Conservation (phyloP, 2,797 vertebrate genomes). For the Ficedula albicollis region DNA sequence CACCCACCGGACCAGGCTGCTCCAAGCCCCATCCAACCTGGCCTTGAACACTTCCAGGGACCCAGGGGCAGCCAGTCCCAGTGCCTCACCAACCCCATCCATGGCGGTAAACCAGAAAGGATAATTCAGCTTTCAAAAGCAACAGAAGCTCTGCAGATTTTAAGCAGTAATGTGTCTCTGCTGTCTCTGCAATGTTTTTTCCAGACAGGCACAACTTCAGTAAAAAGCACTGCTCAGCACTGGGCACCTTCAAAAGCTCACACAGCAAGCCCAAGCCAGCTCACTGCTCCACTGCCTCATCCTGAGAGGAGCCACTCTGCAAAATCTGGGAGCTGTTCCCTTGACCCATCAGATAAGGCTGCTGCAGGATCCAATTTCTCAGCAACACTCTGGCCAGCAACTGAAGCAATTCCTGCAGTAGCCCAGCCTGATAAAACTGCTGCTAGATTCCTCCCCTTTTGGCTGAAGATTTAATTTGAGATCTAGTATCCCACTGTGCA, state of each 20-base stretch:
- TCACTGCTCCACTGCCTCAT: not conserved
- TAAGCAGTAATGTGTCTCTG: not conserved
- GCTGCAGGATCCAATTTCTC: slow-evolving; percentile 26
- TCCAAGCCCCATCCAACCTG: not conserved
- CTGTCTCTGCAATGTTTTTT: not conserved
- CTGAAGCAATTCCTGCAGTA: slow-evolving; percentile 56
- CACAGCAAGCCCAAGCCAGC: not conserved
- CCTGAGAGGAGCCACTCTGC: not conserved
- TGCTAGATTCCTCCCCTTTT: slow-evolving; percentile 62
- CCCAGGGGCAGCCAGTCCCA: not conserved
- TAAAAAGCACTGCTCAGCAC: rapidly evolving
- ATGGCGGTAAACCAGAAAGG: not conserved
- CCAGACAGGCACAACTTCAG: not conserved
- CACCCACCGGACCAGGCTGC: not conserved
- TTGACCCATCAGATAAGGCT: slow-evolving; percentile 40
- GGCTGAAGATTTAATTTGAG: slow-evolving; percentile 56
- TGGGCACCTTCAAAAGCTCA: not conserved
- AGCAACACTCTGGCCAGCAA: slow-evolving; percentile 6
- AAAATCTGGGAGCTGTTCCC: not conserved
- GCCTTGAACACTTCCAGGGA: not conserved
- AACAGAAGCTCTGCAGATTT: not conserved
- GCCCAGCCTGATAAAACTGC: slow-evolving; percentile 47
- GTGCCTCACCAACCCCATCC: no score
- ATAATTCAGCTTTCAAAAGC: not conserved
- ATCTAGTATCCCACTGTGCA: slow-evolving; percentile 51